phyloP scores from a whole-genome alignment of 2,113 vertebrate genomes.

The Anas platyrhynchos region DNA sequence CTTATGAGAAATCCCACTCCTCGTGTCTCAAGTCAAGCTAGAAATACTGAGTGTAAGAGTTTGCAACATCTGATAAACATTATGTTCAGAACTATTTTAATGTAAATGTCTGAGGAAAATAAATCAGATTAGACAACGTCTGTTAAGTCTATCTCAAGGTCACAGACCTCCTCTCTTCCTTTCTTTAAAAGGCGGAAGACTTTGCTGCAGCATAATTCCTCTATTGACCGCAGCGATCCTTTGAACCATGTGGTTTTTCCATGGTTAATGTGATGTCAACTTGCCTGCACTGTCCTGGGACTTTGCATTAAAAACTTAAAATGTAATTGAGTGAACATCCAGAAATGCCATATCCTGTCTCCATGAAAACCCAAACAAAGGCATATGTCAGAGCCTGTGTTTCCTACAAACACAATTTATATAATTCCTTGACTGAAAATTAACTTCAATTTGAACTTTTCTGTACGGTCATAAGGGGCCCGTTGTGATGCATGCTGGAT shows the following conservation, averaged over 20 bases:
- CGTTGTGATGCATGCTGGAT: background rate
- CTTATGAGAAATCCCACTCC: background rate
- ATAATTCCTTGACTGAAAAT: background rate
- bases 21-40: background rate
- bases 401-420: background rate
- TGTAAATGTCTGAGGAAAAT: background rate
- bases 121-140: background rate
- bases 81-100: background rate
- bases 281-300: background rate
- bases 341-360: background rate
- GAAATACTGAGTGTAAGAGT: background rate
- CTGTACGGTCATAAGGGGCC: background rate
- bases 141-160: background rate
- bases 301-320: background rate
- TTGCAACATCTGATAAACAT: background rate
- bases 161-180: background rate
- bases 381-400: accelerated
- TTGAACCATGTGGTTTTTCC: background rate
- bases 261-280: background rate
- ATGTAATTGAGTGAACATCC: background rate
- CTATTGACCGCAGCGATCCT: background rate
- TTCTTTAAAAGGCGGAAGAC: background rate
- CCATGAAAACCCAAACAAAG: background rate
- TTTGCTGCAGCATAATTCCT: background rate
- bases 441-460: background rate